Evolutionary conservation across 2,797 vertebrate species (phyloP).

Genomic region (Pantherophis vulpinus): DNA sequence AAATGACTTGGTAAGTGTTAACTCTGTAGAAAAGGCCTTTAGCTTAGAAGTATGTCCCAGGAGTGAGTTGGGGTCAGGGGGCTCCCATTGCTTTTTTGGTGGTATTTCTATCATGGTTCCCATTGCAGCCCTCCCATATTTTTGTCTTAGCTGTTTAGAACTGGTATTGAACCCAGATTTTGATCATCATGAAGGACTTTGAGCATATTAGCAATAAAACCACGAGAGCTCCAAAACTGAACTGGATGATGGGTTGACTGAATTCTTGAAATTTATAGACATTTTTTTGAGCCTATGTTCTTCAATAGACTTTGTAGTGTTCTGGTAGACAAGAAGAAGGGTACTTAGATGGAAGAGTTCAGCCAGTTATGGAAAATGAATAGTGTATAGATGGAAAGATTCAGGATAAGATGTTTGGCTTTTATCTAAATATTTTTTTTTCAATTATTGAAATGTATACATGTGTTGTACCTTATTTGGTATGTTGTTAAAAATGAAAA

Average conservation of each 20-base stretch:
- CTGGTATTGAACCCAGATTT: background rate
- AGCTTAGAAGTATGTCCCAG: rapidly evolving
- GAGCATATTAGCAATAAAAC: background rate
- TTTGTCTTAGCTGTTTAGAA: background rate
- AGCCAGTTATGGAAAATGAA: background rate
- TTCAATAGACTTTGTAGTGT: background rate
- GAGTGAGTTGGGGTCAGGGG: background rate
- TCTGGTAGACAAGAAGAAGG: background rate
- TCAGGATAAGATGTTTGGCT: background rate
- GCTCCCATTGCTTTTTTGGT: background rate
- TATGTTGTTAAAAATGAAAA: background rate
- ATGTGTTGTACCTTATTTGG: background rate
- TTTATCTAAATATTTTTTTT: background rate
- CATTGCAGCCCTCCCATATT: background rate
- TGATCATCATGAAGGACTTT: too few relatives aligned
- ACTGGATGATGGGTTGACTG: background rate
- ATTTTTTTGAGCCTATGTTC: background rate
- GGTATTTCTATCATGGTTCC: too few relatives aligned
- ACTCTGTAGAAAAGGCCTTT: background rate
- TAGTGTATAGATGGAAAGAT: background rate
- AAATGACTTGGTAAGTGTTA: slow-evolving; percentile 85
- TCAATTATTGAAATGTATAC: background rate
- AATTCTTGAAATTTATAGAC: background rate
- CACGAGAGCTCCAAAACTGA: background rate
- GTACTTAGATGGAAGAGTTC: background rate